Evolutionary conservation across 1,140 invertebrate genomes (phyloP), one percentile per base, ranked within the genome.

Genomic region (Drosophila teissieri): DNA sequence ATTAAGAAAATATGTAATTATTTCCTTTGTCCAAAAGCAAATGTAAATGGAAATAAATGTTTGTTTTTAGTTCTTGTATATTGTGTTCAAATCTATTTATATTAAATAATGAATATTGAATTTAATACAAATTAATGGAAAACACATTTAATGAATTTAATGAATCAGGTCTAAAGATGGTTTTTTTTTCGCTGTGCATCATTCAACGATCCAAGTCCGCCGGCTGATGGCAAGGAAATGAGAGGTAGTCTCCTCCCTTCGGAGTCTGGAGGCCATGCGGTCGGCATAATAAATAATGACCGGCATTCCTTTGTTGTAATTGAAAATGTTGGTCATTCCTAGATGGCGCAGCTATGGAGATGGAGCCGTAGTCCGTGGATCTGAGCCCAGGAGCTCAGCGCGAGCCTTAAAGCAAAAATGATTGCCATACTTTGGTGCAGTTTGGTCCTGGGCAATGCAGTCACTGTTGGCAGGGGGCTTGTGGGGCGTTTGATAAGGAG

Each of bases 241-340:
- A 53, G 60, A 65, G 64, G 64, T 68, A 52, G 48, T 19, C 61
- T 39, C 55, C 55, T 63, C 54, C 60, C 42, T 17, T 40, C 48
- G 46, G 22, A 52, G 49, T 67, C 76, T 89, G 53, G 84, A 88
- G 84, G 84, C 76, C 84, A 88, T 88, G 84, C 84, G 84, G 84
- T 90, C 84, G 84, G 84, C 84, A 90, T 89, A 89, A 89, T 89
- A 89, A 89, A 89, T 89, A 89, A 89, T 90, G 84, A 80, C 84
- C 84, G 80, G 80, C 84, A 89, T 89, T 89, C 85, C 84, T 90
- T 89, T 89, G 84, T 89, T 89, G 84, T 89, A 89, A 89, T 89
- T 89, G 84, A 89, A 89, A 89, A 90, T 89, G 85, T 89, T 89
- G 84, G 84, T 90, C 84, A 89, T 89, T 89, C 84, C 80, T 53